Percentiles rank a stretch among this genome's conserved stretches.
phyloP scores from a whole-genome alignment of 2,113 vertebrate species.

The Ranitomeya imitator region DNA sequence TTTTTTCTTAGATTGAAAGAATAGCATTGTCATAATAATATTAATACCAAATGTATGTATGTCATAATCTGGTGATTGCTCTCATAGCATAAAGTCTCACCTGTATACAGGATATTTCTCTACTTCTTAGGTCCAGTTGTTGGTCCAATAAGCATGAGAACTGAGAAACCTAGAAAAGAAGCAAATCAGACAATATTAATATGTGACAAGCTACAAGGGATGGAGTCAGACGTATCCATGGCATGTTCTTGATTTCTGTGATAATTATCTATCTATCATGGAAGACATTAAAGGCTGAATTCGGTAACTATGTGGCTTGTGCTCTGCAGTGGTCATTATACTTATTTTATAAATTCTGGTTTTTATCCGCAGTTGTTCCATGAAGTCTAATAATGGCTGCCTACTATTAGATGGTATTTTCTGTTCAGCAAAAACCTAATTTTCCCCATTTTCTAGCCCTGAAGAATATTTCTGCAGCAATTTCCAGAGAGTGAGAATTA shows the following conservation, averaged over 20 bases:
- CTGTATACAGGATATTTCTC: background rate
- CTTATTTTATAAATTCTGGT: background rate
- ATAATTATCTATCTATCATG: background rate
- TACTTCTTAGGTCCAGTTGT: background rate
- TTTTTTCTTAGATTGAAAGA: too few species aligned
- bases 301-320: background rate
- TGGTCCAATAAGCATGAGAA: background rate
- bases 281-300: background rate
- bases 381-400: background rate
- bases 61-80: background rate
- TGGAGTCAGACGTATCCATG: background rate
- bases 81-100: background rate
- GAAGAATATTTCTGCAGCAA: conserved; percentile 46
- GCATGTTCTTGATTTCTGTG: background rate
- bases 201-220: background rate
- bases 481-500: conserved; percentile 41
- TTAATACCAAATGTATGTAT: too few species aligned
- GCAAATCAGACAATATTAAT: background rate
- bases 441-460: background rate
- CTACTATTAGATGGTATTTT: conserved; percentile 15
- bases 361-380: background rate
- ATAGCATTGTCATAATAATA: too few species aligned
- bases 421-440: conserved; percentile 3
- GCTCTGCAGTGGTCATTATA: background rate
- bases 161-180: background rate